Percentiles rank a stretch among this genome's conserved stretches.
Conservation (phyloP, 2,113 vertebrate genomes). For the Budorcas taxicolor region DNA sequence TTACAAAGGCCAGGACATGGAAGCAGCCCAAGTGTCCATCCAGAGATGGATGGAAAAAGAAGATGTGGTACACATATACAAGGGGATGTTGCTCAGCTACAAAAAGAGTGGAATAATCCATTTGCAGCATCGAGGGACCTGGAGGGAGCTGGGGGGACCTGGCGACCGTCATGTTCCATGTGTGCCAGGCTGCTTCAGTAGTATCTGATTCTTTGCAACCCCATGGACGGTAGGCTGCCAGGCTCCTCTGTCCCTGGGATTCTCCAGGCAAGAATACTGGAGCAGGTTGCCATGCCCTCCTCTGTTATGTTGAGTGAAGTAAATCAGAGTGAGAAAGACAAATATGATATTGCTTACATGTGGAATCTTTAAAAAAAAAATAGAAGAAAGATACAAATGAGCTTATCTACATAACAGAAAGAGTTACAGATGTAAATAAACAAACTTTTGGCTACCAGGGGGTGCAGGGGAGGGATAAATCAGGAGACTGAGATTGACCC, state of each 20-base stretch:
- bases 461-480: neutral
- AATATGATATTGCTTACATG: neutral
- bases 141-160: neutral
- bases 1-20: neutral
- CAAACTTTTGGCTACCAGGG: neutral
- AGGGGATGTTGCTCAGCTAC: neutral
- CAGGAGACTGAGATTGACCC: neutral
- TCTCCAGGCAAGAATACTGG: neutral
- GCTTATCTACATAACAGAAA: neutral
- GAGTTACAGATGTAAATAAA: neutral
- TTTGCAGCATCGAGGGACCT: neutral
- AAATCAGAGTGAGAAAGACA: neutral
- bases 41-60: neutral
- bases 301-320: neutral
- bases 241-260: neutral
- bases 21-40: neutral
- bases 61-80: neutral
- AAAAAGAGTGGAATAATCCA: neutral
- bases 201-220: neutral
- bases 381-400: neutral
- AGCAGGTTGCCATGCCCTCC: neutral
- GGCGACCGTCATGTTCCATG: fast-evolving
- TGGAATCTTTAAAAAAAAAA: neutral
- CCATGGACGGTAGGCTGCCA: neutral
- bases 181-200: neutral